Evolutionary conservation across 2,113 vertebrate genomes (phyloP), one percentile per base, ranked within the genome.

Genomic region (Gavia stellata): DNA sequence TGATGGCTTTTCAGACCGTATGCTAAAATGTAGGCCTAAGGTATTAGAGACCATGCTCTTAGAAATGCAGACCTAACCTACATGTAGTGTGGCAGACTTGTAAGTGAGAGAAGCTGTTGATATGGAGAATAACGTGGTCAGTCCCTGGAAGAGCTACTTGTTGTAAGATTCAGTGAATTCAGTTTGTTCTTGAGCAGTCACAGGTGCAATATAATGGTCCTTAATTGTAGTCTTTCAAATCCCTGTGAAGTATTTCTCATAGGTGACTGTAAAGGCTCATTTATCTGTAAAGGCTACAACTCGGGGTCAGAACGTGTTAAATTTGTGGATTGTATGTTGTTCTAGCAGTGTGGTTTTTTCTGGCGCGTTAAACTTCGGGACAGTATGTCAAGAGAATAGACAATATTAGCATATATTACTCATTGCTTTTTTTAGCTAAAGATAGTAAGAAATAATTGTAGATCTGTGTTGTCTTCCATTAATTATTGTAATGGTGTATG

Each of bases 1-100:
- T 19, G 65, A 4, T n/a, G 68, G 4, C 15, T 38, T 38, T 63
- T 38, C 21, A 3, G 52, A 11, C 14, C n/a, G 1, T 7, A 0
- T 29, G 61, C 14, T 82, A 6, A 42, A 47, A 26, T 9, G 31
- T 24, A 6, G 85, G 40, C n/a, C 0, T 8, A 2, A 18, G 44
- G 9, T 7, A 0, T 1, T 12, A 25, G 38, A 34, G 34, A 7
- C 13, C 14, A 0, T 6, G 11, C 16, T 65, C 5, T 15, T 21
- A 52, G 63, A 5, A 42, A 0, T 3, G 38, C 28, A 42, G 34
- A 33, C 6, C 25, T 25, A 21, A 4, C 6, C 21, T n/a, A 1
- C 26, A 3, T 38, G 34, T 3, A 7, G 10, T 0, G 65, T 29
- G 68, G 44, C 55, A 21, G 3, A 10, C 12, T 40, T 10, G 16